Base-by-base conservation (phyloP, 2,797 vertebrate species). In the Tragelaphus eurycerus region DNA sequence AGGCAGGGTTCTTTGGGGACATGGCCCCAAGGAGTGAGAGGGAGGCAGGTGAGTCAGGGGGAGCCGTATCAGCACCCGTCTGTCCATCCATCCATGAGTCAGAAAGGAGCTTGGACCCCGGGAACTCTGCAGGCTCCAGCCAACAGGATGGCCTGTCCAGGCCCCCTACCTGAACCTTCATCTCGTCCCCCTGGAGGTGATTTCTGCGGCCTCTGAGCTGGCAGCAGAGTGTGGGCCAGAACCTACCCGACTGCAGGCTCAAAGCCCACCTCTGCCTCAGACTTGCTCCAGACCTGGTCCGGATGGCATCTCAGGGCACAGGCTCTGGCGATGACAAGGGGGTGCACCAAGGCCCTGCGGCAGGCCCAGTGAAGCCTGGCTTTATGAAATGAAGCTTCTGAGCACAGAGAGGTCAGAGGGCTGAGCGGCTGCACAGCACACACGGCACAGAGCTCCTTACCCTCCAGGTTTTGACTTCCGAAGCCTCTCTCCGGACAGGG, bases 11-110 rank as follows among this genome's bases (percentile, higher is more conserved):
- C n/a, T 48, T 7, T 48, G 52, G 48, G n/a, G 19, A 54, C 50
- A 25, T 1, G 16, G 89, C 4, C n/a, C 57, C 3, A 0, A 38
- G 71, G 74, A 60, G 16, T 0, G 4, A 76, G 31, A 6, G 0
- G 23, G 67, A 60, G 46, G 46, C 59, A 16, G 82, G 48, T 50
- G 50, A 34, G 46, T 0, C 48, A 48, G 43, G 38, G 46, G 50
- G 23, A 16, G 38, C 17, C 7, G 4, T 8, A 60, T 25, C 74
- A 89, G 38, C 55, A 21, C 27, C 38, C 4, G 10, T 54, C 50
- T 12, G 13, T 48, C 59, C 0, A 1, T 38, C 25, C 11, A 55
- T 15, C 50, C 4, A 2, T 25, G 74, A n/a, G 19, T 29, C 34
- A 52, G 50, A 23, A 54, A n/a, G 38, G 60, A 86, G 48, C 38